Conservation (phyloP, 1,140 invertebrate species). For the Drosophila sturtevanti region DNA sequence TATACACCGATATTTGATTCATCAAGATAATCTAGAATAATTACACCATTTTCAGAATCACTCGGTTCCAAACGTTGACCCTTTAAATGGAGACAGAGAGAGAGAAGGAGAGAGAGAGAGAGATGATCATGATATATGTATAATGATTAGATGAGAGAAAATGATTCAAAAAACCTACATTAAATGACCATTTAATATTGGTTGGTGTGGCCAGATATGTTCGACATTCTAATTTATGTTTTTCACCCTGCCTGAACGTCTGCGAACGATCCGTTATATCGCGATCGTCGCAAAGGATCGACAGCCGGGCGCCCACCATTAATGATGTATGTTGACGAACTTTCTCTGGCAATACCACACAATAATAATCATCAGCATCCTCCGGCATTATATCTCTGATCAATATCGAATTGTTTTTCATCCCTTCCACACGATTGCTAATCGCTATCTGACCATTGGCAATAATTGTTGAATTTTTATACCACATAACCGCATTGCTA, state of each 20-base stretch:
- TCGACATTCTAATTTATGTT: constrained; percentile 68
- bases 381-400: constrained; percentile 45
- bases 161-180: constrained; percentile 53
- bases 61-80: constrained; percentile 53
- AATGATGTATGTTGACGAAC: constrained; percentile 58
- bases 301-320: constrained; percentile 51
- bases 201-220: constrained; percentile 40
- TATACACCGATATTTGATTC: constrained; percentile 67
- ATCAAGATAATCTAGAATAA: constrained; percentile 62
- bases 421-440: constrained; percentile 47
- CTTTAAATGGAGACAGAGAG: constrained; percentile 20
- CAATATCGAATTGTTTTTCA: constrained; percentile 67
- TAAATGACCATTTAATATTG: constrained; percentile 75
- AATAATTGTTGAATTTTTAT: constrained; percentile 54
- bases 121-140: background rate
- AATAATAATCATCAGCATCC: constrained; percentile 76
- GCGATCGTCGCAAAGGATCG: constrained; percentile 73
- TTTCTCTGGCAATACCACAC: constrained; percentile 61
- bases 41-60: constrained; percentile 52
- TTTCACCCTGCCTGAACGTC: constrained; percentile 76
- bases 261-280: constrained; percentile 73
- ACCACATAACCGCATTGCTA: constrained; percentile 74
- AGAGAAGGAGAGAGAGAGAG: background rate
- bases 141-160: background rate
- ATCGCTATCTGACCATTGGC: constrained; percentile 53